Percentiles rank a stretch among this genome's conserved stretches.
Conservation (phyloP, 2,888 invertebrate species). For the Pristionchus fissidentatus region DNA sequence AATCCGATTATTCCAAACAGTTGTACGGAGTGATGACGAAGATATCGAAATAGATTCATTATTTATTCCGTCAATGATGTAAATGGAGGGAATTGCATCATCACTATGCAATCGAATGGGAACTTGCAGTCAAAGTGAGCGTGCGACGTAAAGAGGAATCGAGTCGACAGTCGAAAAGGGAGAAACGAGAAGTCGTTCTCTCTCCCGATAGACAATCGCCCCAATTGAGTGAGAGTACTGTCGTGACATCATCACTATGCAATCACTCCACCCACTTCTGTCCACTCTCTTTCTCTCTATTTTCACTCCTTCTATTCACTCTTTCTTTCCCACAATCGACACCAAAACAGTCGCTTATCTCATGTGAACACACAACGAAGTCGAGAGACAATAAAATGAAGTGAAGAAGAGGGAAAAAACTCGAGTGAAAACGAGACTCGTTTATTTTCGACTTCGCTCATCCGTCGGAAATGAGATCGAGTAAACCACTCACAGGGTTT, state of each 20-base stretch:
- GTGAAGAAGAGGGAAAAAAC: background rate
- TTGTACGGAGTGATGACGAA: too few species aligned
- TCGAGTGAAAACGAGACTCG: background rate
- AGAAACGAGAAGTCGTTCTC: conserved; percentile 10
- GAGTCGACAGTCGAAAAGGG: background rate
- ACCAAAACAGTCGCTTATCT: conserved; percentile 8
- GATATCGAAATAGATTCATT: background rate
- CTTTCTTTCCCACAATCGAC: background rate
- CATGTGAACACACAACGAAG: background rate
- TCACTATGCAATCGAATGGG: background rate
- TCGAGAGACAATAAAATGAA: too few species aligned
- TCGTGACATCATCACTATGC: conserved; percentile 14
- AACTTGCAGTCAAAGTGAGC: conserved; percentile 22
- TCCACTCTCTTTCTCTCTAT: background rate
- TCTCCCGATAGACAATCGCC: conserved; percentile 47
- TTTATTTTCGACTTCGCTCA: background rate
- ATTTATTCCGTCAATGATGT: background rate
- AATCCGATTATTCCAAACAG: conserved; percentile 37
- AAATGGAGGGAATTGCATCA: background rate
- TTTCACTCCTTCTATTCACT: too few species aligned
- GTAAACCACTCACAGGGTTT: conserved; percentile 11
- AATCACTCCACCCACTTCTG: background rate
- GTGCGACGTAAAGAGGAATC: conserved; percentile 20
- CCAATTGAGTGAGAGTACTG: conserved; percentile 44
- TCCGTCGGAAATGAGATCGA: background rate